These are phyloP conservation scores for Ictalurus furcatus DNA, from an alignment of 2,113 vertebrate genomes.

Conservation along the genomic window DNA sequence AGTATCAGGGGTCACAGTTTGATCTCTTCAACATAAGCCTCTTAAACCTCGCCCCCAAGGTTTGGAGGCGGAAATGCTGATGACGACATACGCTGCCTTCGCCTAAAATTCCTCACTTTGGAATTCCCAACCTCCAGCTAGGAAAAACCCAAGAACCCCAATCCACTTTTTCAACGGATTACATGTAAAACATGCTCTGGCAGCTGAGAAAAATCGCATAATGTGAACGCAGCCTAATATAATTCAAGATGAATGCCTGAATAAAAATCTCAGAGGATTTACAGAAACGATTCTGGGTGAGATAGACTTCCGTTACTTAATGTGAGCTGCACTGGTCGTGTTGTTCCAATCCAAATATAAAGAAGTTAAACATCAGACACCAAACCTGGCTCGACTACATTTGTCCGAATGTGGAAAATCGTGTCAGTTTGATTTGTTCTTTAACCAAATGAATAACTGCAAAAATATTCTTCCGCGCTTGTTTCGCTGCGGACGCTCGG, in stretches of 20 bases:
- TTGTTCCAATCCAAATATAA: background rate
- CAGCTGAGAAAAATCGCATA: background rate
- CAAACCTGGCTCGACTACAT: background rate
- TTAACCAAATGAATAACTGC: background rate
- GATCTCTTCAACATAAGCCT: background rate
- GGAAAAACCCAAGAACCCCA: background rate
- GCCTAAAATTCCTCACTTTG: background rate
- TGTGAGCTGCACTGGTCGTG: background rate
- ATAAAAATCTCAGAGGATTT: slow-evolving; percentile 2
- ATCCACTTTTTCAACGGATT: background rate
- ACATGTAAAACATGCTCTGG: background rate
- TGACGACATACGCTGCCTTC: background rate
- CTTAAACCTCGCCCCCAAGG: background rate
- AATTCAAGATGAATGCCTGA: background rate
- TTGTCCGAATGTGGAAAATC: background rate
- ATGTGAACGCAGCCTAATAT: background rate
- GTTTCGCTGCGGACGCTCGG: background rate
- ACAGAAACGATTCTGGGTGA: background rate
- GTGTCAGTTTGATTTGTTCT: background rate
- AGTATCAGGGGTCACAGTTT: background rate
- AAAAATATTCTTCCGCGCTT: background rate
- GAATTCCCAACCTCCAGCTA: background rate
- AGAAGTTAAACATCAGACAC: background rate
- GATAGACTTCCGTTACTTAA: background rate
- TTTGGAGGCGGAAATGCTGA: background rate